phyloP scores from a whole-genome alignment of 2,888 invertebrate species.

The Amblyjoppa proteus region DNA sequence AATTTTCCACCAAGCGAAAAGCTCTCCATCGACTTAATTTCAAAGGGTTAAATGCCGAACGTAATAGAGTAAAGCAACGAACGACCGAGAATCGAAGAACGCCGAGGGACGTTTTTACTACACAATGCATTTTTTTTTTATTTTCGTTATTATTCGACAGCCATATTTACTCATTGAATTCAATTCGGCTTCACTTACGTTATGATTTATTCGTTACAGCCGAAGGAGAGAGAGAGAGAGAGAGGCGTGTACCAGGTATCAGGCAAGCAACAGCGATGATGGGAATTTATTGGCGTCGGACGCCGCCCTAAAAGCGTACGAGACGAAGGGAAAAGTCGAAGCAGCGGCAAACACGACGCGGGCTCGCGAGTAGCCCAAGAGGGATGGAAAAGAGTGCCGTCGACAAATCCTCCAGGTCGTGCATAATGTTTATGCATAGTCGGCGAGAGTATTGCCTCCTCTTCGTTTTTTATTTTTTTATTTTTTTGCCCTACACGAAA shows the following conservation, averaged over 20 bases:
- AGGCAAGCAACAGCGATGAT: constrained; percentile 73
- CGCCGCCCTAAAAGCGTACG: constrained; percentile 76
- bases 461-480: constrained; percentile 21
- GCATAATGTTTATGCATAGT: constrained; percentile 68
- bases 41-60: not conserved
- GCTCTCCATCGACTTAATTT: not conserved
- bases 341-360: constrained; percentile 21
- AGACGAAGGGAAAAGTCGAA: constrained; percentile 47
- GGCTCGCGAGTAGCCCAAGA: constrained; percentile 45
- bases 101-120: not conserved
- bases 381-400: constrained; percentile 58
- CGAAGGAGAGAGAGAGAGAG: constrained; percentile 68
- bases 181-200: constrained; percentile 83
- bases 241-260: constrained; percentile 76
- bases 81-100: not conserved
- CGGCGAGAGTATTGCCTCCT: constrained; percentile 50
- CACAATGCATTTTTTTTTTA: not conserved
- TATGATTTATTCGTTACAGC: constrained; percentile 79
- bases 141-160: constrained; percentile 79
- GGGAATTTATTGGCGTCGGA: constrained; percentile 82
- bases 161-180: constrained; percentile 84
- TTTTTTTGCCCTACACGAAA: constrained; percentile 27
- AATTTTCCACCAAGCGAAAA: no score
- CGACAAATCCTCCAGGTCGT: constrained; percentile 66
- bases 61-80: not conserved